phyloP scores from a whole-genome alignment of 2,797 vertebrate species.

The Mormyrus proboscirostris region DNA sequence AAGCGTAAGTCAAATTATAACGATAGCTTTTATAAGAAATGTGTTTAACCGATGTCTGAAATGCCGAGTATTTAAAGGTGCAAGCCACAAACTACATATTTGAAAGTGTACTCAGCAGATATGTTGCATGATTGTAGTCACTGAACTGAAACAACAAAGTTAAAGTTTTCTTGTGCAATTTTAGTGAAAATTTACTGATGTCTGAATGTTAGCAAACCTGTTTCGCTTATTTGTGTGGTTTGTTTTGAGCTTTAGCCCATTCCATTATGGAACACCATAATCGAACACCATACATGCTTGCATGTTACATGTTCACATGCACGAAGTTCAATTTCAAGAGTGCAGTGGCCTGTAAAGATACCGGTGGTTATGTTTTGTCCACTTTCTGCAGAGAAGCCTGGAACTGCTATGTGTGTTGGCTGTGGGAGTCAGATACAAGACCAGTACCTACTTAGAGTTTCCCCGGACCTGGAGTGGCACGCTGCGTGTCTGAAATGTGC shows the following conservation, averaged over 20 bases:
- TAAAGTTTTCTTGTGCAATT: neutral
- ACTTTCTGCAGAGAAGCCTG: slow-evolving; percentile 76
- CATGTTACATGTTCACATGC: neutral
- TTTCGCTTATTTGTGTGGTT: neutral
- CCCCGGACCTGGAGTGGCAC: slow-evolving; percentile 94
- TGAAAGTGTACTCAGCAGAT: neutral
- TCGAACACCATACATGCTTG: neutral
- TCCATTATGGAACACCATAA: neutral
- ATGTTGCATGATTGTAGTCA: neutral
- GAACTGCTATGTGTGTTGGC: slow-evolving; percentile 87
- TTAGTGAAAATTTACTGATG: neutral
- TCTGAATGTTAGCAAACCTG: neutral
- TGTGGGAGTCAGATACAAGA: slow-evolving; percentile 95
- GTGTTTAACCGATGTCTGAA: neutral
- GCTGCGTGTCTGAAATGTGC: slow-evolving; percentile 92
- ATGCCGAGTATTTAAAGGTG: neutral
- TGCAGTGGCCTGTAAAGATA: neutral
- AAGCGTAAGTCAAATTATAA: slow-evolving; percentile 60
- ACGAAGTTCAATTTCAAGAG: neutral
- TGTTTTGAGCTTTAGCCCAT: neutral
- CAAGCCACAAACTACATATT: neutral
- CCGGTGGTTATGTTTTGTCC: slow-evolving; percentile 19
- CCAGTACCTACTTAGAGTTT: slow-evolving; percentile 89
- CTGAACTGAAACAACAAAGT: neutral
- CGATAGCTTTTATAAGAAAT: neutral